Evolutionary conservation across 2,888 invertebrate genomes (phyloP), one percentile per base, ranked within the genome.

Genomic region (Lasiommata megera): DNA sequence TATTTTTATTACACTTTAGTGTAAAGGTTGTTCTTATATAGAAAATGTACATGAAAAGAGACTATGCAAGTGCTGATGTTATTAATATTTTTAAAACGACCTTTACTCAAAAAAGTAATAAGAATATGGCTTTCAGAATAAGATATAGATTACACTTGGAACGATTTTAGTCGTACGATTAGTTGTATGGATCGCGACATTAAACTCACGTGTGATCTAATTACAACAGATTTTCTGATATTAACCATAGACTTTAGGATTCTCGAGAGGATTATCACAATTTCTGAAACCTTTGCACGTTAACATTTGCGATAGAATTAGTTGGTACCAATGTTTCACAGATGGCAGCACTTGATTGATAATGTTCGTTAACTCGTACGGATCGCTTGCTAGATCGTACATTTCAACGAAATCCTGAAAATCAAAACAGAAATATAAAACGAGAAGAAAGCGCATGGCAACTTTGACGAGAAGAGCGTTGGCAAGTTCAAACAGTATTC

Each of bases 331-430:
- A n/a, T 89, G 85, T 23, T 82, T 81, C 52, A 92, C 74, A 1
- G 92, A 89, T 0, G 93, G 93, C 18, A 93, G 66, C 57, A 88
- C 76, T 5, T 79, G 71, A 44, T 83, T 75, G 1, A 86, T 92
- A 5, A 93, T 83, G 77, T 97, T 97, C 0, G 76, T 67, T 65
- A 97, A 69, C 82, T 97, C 96, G 75, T 93, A 93, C 0, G 94
- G 94, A 76, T 97, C 97, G 0, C 72, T 71, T 0, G 73, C 76
- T 11, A 97, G 74, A 76, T 97, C 92, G 77, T 97, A 97, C n/a
- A 93, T 92, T 84, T 97, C 97, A 0, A 92, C 82, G 75, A 94
- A 96, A 64, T 91, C 82, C 95, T 95, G 79, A 36, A 85, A 66
- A 52, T 17, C 37, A 51, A 47, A 38, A n/a, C n/a, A n/a, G n/a